phyloP scores from a whole-genome alignment of 2,888 invertebrate genomes.

The Leptopilina syphax region DNA sequence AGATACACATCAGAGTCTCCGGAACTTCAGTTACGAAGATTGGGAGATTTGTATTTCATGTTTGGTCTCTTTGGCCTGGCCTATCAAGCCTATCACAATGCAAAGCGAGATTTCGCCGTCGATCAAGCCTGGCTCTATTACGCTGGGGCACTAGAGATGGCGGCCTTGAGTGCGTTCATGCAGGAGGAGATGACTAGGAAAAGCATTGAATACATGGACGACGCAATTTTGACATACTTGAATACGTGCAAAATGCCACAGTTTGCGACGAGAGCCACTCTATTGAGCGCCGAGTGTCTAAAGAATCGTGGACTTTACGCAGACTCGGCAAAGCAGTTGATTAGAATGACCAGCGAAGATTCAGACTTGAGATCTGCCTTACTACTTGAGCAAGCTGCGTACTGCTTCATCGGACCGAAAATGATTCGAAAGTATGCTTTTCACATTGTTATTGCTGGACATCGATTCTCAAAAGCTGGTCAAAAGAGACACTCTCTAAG shows the following conservation, averaged over 20 bases:
- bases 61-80: conserved; percentile 95
- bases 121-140: conserved; percentile 99
- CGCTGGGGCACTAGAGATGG: conserved; percentile 98
- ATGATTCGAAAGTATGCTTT: conserved; percentile 97
- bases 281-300: conserved; percentile 92
- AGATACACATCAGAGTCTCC: conserved; percentile 90
- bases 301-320: conserved; percentile 87
- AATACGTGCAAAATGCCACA: conserved; percentile 95
- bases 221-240: conserved; percentile 93
- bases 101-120: conserved; percentile 97
- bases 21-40: conserved; percentile 93
- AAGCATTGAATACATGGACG: conserved; percentile 94
- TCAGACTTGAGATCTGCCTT: conserved; percentile 97
- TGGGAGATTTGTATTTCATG: conserved; percentile 97
- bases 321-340: conserved; percentile 96
- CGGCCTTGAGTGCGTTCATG: conserved; percentile 94
- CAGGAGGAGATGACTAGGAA: conserved; percentile 87
- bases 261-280: conserved; percentile 93
- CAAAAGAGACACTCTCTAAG: conserved; percentile 94
- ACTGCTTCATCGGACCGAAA: conserved; percentile 88
- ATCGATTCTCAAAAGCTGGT: conserved; percentile 94
- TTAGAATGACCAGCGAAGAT: conserved; percentile 97
- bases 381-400: conserved; percentile 95
- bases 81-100: conserved; percentile 95
- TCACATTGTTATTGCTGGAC: conserved; percentile 97